Evolutionary conservation across 2,113 vertebrate genomes (phyloP).

Genomic region (Baryphthengus martii): DNA sequence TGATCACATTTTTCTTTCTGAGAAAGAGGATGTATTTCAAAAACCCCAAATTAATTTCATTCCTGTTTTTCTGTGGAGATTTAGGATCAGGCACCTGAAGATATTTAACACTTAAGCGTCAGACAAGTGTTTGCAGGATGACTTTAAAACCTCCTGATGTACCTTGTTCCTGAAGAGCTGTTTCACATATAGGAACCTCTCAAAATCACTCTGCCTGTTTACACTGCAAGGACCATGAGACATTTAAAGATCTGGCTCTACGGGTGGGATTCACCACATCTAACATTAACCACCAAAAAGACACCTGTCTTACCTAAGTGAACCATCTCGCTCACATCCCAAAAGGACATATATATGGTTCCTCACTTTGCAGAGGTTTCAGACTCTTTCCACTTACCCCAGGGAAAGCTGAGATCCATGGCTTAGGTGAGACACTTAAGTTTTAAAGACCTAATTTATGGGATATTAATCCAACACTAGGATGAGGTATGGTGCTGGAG

Average conservation of each 20-base stretch:
- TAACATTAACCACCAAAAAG: background rate
- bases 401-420: background rate
- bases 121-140: background rate
- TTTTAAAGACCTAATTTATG: background rate
- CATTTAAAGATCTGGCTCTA: background rate
- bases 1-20: background rate
- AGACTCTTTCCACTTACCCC: background rate
- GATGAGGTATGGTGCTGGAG: background rate
- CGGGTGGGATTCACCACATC: background rate
- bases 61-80: background rate
- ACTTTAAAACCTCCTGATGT: background rate
- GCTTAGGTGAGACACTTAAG: background rate
- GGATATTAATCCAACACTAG: background rate
- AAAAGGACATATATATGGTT: accelerated
- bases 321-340: background rate
- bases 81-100: background rate
- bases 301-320: accelerated
- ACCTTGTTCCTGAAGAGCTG: background rate
- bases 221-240: background rate
- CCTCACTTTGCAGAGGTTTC: background rate
- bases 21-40: background rate
- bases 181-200: background rate
- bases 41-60: background rate
- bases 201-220: background rate
- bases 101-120: background rate